These are phyloP conservation scores for Lepidochrysops patricia DNA, from an alignment of 2,888 invertebrate species.

Conservation along the genomic window DNA sequence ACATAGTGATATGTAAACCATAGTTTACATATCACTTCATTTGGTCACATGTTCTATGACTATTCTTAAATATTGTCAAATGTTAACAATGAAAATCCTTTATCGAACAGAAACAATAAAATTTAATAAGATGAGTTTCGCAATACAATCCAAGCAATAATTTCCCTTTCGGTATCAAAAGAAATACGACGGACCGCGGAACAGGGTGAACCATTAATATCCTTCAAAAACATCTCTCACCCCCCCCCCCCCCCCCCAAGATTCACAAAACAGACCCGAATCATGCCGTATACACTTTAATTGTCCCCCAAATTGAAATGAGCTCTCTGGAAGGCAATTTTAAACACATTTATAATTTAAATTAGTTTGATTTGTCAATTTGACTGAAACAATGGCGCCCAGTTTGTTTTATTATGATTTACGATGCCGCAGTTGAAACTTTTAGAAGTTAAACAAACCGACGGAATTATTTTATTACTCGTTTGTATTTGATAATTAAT, in stretches of 20 bases:
- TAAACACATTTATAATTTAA: slow-evolving; percentile 1
- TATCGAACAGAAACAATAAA: not conserved
- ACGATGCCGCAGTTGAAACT: not conserved
- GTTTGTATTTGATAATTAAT: not conserved
- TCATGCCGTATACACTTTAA: slow-evolving; percentile 3
- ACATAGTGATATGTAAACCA: too few species aligned
- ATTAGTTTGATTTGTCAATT: slow-evolving; percentile 5
- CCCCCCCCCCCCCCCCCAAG: slow-evolving; percentile 4
- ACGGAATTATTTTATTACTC: not conserved
- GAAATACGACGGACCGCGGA: slow-evolving; percentile 44
- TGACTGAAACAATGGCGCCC: not conserved
- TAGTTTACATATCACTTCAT: too few species aligned
- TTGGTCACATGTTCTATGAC: too few species aligned
- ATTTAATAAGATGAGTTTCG: not conserved
- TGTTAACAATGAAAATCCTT: not conserved
- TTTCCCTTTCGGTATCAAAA: slow-evolving; percentile 33
- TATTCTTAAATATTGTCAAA: not conserved
- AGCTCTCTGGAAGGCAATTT: not conserved
- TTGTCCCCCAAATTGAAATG: not conserved
- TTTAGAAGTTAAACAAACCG: not conserved
- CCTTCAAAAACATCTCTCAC: slow-evolving; percentile 57
- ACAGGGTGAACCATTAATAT: slow-evolving; percentile 54
- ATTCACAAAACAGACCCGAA: not conserved
- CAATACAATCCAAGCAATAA: slow-evolving; percentile 18
- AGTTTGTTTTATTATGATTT: slow-evolving; percentile 5